Conservation (phyloP, 2,888 invertebrate species). For the Cephus runcator region DNA sequence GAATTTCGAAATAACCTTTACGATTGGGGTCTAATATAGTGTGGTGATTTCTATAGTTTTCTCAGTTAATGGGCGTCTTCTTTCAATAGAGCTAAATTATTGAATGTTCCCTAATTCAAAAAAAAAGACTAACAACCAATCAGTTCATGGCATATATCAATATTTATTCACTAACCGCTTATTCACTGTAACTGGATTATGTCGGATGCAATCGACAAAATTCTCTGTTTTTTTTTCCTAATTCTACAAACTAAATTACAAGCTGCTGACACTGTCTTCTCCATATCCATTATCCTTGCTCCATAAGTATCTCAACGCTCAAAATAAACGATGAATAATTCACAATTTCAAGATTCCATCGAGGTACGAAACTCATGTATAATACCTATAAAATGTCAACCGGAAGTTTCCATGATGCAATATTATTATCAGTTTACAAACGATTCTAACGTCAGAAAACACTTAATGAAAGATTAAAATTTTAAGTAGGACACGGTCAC, state of each 20-base stretch:
- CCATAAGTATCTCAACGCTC: too few relatives aligned
- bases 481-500: not conserved
- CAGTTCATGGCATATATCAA: not conserved
- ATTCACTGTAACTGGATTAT: too few relatives aligned
- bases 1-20: not conserved
- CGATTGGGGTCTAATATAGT: not conserved
- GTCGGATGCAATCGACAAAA: too few relatives aligned
- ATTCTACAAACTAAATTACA: too few relatives aligned
- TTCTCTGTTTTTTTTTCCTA: too few relatives aligned
- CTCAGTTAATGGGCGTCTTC: not conserved
- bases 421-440: not conserved
- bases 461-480: not conserved
- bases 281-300: too few relatives aligned
- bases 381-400: too few relatives aligned
- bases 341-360: too few relatives aligned
- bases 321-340: too few relatives aligned
- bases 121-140: not conserved
- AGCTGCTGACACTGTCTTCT: too few relatives aligned
- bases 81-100: not conserved
- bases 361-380: too few relatives aligned
- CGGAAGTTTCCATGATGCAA: not conserved
- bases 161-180: too few relatives aligned
- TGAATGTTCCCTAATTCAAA: not conserved
- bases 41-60: not conserved
- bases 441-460: not conserved